A percentile compares a stretch with the other conserved stretches of the same genome.
Evolutionary conservation across 2,113 vertebrate genomes (phyloP).

Genomic region (Forbesichthys papilliferus): DNA sequence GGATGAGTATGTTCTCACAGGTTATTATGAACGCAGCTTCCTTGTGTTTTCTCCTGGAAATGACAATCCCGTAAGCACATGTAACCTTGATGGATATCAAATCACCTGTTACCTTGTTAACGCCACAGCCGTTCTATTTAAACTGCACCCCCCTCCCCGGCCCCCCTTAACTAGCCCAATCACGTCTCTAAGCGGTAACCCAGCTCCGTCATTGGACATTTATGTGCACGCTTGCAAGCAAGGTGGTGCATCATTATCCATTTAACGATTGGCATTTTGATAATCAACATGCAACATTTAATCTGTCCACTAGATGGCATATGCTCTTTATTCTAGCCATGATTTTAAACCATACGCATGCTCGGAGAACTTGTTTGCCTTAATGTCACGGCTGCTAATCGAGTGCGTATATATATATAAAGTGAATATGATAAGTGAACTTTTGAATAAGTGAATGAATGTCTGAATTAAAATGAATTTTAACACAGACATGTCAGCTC

Average conservation of each 20-base stretch:
- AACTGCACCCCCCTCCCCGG: neutral
- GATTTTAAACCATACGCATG: too few relatives aligned
- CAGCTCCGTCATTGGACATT: too few relatives aligned
- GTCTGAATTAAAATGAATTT: too few relatives aligned
- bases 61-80: too few relatives aligned
- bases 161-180: neutral
- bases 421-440: too few relatives aligned
- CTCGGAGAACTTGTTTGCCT: too few relatives aligned
- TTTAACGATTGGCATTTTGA: neutral
- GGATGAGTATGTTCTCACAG: neutral
- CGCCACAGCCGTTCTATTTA: slow-evolving; percentile 10
- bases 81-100: neutral
- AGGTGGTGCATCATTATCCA: neutral
- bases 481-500: too few relatives aligned
- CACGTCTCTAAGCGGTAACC: neutral
- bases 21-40: neutral
- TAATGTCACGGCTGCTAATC: too few relatives aligned
- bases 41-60: too few relatives aligned
- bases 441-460: too few relatives aligned
- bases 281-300: slow-evolving; percentile 9
- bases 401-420: too few relatives aligned
- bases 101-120: neutral
- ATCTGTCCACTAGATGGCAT: slow-evolving; percentile 57
- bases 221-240: neutral
- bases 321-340: slow-evolving; percentile 26